Evolutionary conservation across 2,797 vertebrate genomes (phyloP), one percentile per base, ranked within the genome.

Genomic region (Sebastiscus tertius): DNA sequence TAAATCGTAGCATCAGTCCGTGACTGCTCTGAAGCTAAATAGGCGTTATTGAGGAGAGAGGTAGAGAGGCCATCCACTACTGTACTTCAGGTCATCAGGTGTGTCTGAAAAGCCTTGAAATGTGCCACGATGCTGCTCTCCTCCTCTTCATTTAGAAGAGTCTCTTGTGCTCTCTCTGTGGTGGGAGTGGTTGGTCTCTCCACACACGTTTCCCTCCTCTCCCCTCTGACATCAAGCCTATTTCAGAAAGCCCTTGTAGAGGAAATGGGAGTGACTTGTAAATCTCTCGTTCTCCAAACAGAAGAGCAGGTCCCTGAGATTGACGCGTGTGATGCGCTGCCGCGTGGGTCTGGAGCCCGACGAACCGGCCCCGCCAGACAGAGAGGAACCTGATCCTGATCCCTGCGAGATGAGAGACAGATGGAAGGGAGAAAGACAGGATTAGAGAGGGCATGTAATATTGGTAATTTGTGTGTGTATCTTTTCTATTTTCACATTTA

Each of bases 261-360:
- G 97, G 95, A 99, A 95, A 95, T 98, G 97, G 88, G 98, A 99
- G 96, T 93, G 97, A 95, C 97, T 98, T 96, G 97, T 97, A 92
- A 95, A 96, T 87, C 96, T 96, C 95, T 99, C 98, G 24, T 98
- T 98, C 96, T 99, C 98, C 96, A 99, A 95, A 95, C 98, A 99
- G 96, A 98, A 99, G 94, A 99, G 98, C 96, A 99, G 97, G 97
- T 99, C 98, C 98, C 98, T 99, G 98, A 99, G 98, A 97, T 99
- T 99, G 95, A 99, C 97, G 60, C 98, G 98, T 68, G 98, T 99
- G 96, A 99, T 98, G 93, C 98, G 97, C 91, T 99, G 98, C 81
- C 98, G 96, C 62, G 97, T 96, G 94, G 97, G 98, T 88, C 98
- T 96, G 94, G 97, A 97, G 77, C 96, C 92, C 67, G 97, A 96